Conservation (phyloP, 2,888 invertebrate species). For the Trachelus iudaicus region DNA sequence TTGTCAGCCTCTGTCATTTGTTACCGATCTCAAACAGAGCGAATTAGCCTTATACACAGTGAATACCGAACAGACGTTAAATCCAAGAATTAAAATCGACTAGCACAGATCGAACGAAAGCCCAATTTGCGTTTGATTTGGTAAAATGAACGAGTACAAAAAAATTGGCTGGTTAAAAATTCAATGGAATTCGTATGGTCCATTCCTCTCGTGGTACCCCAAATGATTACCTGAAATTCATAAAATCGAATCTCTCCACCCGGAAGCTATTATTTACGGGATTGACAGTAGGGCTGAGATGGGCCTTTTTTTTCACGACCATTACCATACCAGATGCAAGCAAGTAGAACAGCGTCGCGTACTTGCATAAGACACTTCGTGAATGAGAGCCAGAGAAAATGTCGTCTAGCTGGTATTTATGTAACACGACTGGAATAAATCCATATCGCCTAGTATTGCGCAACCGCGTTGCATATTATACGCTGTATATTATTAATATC, state of each 20-base stretch:
- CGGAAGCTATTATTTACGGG: neutral
- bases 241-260: neutral
- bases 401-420: slow-evolving; percentile 16
- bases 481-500: neutral
- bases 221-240: neutral
- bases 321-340: neutral
- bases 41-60: neutral
- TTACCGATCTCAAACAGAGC: neutral
- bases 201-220: neutral
- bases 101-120: neutral
- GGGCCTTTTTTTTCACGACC: neutral
- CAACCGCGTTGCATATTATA: neutral
- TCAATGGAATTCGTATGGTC: neutral
- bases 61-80: no score
- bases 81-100: no score
- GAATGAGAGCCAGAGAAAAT: slow-evolving; percentile 16
- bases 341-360: neutral
- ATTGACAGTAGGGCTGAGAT: neutral
- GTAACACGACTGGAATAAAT: slow-evolving; percentile 21
- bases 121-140: neutral
- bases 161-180: no score
- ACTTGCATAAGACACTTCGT: slow-evolving; percentile 18
- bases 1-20: neutral
- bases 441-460: slow-evolving; percentile 8
- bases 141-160: neutral